A percentile compares a stretch with the other conserved stretches of the same genome.
Conservation (phyloP, 2,888 invertebrate species). For the Yponomeuta malinellus region DNA sequence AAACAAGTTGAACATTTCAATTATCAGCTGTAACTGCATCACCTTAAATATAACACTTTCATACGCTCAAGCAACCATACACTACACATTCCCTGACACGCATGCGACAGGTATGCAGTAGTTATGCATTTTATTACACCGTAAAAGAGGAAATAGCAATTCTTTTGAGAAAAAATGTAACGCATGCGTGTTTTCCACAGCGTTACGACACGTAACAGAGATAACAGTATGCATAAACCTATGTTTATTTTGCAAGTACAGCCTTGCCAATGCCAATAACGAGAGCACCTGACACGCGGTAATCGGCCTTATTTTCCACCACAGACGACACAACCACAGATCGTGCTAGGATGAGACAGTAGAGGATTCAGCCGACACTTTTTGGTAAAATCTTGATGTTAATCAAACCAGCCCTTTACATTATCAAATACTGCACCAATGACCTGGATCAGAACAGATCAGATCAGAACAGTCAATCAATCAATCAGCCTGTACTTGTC, state of each 20-base stretch:
- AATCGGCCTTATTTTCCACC: background rate
- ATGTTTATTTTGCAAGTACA: background rate
- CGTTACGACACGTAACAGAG: background rate
- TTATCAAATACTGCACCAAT: too few relatives aligned
- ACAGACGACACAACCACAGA: too few relatives aligned
- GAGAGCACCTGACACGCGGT: background rate
- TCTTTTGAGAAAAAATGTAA: slow-evolving; percentile 1
- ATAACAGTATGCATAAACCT: background rate
- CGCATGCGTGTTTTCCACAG: background rate
- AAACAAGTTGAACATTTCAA: too few relatives aligned
- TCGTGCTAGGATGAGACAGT: too few relatives aligned
- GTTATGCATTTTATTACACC: background rate
- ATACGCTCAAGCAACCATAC: background rate
- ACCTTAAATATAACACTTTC: background rate
- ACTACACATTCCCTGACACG: background rate
- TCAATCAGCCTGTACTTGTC: too few relatives aligned
- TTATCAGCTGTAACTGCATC: background rate
- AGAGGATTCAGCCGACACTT: too few relatives aligned
- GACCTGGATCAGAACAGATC: too few relatives aligned
- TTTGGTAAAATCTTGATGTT: too few relatives aligned
- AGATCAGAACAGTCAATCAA: too few relatives aligned
- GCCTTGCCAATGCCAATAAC: background rate
- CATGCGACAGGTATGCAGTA: background rate
- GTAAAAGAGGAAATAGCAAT: background rate
- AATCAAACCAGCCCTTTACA: too few relatives aligned